A percentile compares a stretch with the other conserved stretches of the same genome.
phyloP scores from a whole-genome alignment of 2,797 vertebrate genomes.

The Ctenosaura bakeri region DNA sequence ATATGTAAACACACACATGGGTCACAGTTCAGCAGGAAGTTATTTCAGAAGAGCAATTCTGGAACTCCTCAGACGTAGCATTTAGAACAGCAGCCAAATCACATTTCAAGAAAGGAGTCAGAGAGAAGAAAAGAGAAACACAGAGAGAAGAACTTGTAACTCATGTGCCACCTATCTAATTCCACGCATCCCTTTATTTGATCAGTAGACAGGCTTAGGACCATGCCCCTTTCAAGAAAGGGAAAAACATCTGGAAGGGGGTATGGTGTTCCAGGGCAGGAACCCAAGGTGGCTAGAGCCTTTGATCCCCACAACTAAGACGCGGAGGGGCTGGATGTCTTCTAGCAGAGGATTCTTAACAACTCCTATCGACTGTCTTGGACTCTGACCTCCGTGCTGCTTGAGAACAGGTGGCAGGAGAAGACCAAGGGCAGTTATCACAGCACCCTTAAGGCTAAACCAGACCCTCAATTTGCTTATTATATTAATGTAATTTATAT shows the following conservation, averaged over 20 bases:
- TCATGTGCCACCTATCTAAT: not conserved
- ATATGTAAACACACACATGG: fast-evolving
- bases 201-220: not conserved
- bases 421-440: not conserved
- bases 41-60: conserved; percentile 1
- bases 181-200: not conserved
- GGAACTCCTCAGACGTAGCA: fast-evolving
- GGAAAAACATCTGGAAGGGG: not conserved
- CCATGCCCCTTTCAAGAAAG: not conserved
- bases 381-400: too few relatives aligned
- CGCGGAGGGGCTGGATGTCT: not conserved
- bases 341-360: too few relatives aligned
- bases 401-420: not conserved
- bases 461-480: not conserved
- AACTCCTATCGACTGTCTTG: too few relatives aligned
- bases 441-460: not conserved
- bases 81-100: not conserved
- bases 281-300: not conserved
- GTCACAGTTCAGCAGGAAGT: not conserved
- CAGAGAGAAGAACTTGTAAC: too few relatives aligned
- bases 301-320: not conserved
- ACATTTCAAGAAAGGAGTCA: fast-evolving
- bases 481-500: too few relatives aligned
- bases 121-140: fast-evolving
- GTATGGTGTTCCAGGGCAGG: not conserved